Evolutionary conservation across 2,797 vertebrate species (phyloP).

Genomic region (Dendrocincla fuliginosa): DNA sequence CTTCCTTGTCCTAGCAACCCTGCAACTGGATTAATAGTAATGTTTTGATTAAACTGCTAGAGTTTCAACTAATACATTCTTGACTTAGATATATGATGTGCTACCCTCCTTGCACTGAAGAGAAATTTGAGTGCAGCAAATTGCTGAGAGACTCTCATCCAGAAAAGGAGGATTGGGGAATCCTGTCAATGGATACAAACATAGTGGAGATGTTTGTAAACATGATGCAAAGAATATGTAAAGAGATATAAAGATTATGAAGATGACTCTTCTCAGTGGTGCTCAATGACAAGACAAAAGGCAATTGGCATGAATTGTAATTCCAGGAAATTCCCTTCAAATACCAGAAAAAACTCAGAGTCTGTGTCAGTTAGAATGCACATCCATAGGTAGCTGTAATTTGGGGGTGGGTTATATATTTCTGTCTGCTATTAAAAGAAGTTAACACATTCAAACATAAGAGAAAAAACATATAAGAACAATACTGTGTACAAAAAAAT

Average conservation of each 20-base stretch:
- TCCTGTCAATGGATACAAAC: background rate
- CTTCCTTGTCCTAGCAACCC: background rate
- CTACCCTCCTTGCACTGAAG: background rate
- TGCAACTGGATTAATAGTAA: background rate
- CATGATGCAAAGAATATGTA: background rate
- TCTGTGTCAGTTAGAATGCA: background rate
- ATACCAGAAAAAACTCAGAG: accelerated
- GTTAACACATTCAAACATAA: background rate
- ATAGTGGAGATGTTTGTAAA: background rate
- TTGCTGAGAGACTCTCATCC: background rate
- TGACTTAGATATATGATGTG: accelerated
- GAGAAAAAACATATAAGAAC: background rate
- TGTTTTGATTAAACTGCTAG: background rate
- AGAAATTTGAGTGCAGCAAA: background rate
- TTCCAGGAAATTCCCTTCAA: background rate
- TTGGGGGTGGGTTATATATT: background rate
- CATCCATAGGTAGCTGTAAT: background rate
- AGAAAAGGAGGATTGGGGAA: background rate
- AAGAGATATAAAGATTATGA: background rate
- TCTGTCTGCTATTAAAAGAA: background rate
- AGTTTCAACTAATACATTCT: background rate
- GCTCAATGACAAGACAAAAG: background rate
- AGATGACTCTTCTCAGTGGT: background rate
- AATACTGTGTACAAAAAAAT: background rate
- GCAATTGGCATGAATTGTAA: background rate